Evolutionary conservation across 2,113 vertebrate genomes (phyloP), one percentile per base, ranked within the genome.

Genomic region (Acanthisitta chloris): DNA sequence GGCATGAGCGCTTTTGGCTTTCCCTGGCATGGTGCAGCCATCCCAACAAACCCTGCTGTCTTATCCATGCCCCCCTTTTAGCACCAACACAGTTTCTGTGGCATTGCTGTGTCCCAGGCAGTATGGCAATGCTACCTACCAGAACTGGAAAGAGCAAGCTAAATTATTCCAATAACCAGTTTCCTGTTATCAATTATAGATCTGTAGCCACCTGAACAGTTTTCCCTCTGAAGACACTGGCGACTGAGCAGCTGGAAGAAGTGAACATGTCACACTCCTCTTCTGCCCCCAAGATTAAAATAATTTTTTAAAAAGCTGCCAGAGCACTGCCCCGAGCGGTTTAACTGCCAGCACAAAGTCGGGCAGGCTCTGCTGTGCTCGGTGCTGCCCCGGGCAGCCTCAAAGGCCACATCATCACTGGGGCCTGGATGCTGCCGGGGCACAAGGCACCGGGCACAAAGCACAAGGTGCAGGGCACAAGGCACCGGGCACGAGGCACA

Each of bases 71-170:
- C 55, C n/a, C 67, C 34, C 48, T 76, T 54, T 42, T 24, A 49
- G 57, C 21, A 4, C 28, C 2, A 33, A 9, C 0, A 25, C 28
- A 20, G 45, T 54, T 24, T 34, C 66, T 29, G 70, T 2, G 2
- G 40, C 12, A 9, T 24, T 17, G 45, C 64, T 11, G 45, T 1
- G 2, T 40, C 14, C 34, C 16, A 2, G 38, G 49, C 70, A 24
- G 24, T 3, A 4, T 0, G 4, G 57, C 36, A 42, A 8, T 0
- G 19, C 62, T 12, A 33, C 15, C 34, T 1, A 0, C 12, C 8
- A 57, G 49, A 48, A 66, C 17, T 3, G 34, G 25, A 14, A 33
- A 15, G 13, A 12, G 17, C 21, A 4, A 29, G 25, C 26, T 11
- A 14, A n/a, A 28, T 6, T 1, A 62, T 4, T 13, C 36, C 17